Evolutionary conservation across 2,113 vertebrate species (phyloP).

Genomic region (Ursus arctos): DNA sequence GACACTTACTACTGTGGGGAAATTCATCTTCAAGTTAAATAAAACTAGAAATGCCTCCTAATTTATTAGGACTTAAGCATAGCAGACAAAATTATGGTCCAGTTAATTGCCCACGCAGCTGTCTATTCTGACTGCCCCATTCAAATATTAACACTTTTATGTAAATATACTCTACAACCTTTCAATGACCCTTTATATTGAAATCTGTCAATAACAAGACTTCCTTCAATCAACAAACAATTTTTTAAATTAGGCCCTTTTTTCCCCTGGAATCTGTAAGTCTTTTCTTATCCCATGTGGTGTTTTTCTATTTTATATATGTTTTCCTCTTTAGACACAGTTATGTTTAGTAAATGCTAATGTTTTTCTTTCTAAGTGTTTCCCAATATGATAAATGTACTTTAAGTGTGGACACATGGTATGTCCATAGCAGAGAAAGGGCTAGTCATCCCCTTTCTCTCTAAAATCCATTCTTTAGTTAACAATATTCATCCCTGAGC

Average conservation of each 20-base stretch:
- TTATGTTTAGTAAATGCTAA: background rate
- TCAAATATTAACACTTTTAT: background rate
- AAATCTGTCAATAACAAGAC: background rate
- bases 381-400: background rate
- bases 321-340: background rate
- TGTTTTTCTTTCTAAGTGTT: background rate
- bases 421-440: background rate
- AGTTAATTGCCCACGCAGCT: background rate
- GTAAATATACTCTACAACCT: background rate
- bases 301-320: background rate
- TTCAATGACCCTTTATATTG: background rate
- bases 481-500: background rate
- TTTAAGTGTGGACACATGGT: background rate
- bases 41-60: background rate
- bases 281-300: background rate
- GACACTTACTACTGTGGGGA: background rate
- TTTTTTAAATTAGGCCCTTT: background rate
- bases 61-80: background rate
- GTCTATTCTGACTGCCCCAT: background rate
- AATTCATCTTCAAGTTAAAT: constrained; percentile 6
- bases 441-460: background rate
- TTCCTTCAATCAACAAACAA: background rate
- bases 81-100: background rate
- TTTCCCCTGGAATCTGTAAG: background rate
- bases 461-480: background rate